phyloP scores from a whole-genome alignment of 2,797 vertebrate genomes.

The Agapornis canus region DNA sequence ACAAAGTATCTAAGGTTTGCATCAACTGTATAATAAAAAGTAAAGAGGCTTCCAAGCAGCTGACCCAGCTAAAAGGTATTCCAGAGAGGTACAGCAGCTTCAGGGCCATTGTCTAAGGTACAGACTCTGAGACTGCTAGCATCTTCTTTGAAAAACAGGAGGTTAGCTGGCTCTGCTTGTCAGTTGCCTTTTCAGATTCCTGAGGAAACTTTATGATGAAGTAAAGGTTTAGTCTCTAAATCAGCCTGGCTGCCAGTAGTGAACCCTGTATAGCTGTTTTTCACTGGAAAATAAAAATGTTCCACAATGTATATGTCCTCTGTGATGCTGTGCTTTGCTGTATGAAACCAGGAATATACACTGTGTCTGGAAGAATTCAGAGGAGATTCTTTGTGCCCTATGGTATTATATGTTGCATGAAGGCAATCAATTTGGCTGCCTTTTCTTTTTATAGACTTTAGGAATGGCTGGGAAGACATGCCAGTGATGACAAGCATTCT shows the following conservation, averaged over 20 bases:
- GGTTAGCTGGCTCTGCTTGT: neutral
- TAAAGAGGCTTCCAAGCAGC: neutral
- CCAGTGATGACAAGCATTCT: neutral
- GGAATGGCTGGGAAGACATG: neutral
- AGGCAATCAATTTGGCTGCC: neutral
- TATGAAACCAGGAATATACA: neutral
- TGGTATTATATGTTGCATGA: neutral
- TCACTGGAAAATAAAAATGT: neutral
- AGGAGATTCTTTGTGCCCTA: neutral
- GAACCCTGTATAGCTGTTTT: neutral
- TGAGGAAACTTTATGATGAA: neutral
- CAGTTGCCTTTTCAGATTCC: neutral
- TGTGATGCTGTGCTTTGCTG: neutral
- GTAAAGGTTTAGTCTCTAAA: neutral
- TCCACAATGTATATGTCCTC: fast-evolving
- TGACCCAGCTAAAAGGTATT: neutral
- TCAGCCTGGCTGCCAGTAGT: neutral
- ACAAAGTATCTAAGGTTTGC: neutral
- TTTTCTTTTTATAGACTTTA: neutral
- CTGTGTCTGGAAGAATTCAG: neutral
- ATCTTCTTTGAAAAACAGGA: neutral
- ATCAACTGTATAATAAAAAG: neutral
- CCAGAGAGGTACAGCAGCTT: neutral
- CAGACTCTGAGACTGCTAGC: neutral
- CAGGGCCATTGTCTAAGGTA: neutral